phyloP scores from a whole-genome alignment of 2,113 vertebrate genomes.

The Silurus asotus region DNA sequence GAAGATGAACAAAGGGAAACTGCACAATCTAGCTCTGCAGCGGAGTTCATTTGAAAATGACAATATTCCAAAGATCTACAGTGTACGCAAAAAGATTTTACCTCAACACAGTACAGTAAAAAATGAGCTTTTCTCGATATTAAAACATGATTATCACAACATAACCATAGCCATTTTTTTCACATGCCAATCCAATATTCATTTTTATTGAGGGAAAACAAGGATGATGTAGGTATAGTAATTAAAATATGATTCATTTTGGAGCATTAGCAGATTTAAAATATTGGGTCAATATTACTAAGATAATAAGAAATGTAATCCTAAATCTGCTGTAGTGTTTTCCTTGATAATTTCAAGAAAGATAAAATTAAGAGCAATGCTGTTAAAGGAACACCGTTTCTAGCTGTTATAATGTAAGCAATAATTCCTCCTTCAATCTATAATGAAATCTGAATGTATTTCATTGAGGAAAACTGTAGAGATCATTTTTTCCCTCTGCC shows the following conservation, averaged over 20 bases:
- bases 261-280: neutral
- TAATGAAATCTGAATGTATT: neutral
- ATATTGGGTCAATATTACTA: neutral
- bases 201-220: neutral
- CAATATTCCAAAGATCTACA: neutral
- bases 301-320: neutral
- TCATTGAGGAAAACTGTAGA: neutral
- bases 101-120: neutral
- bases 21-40: neutral
- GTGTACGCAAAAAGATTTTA: neutral
- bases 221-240: neutral
- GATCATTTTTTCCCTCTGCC: neutral
- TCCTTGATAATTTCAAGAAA: neutral
- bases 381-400: neutral
- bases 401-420: slow-evolving; percentile 1
- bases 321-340: neutral
- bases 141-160: neutral
- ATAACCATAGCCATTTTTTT: neutral
- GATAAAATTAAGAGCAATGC: neutral
- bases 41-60: neutral
- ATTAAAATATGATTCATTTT: neutral
- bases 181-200: neutral
- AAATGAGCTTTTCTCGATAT: neutral
- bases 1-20: neutral
- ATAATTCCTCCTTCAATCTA: neutral